Conservation (phyloP, 1,140 invertebrate species). For the Laupala kohalensis region DNA sequence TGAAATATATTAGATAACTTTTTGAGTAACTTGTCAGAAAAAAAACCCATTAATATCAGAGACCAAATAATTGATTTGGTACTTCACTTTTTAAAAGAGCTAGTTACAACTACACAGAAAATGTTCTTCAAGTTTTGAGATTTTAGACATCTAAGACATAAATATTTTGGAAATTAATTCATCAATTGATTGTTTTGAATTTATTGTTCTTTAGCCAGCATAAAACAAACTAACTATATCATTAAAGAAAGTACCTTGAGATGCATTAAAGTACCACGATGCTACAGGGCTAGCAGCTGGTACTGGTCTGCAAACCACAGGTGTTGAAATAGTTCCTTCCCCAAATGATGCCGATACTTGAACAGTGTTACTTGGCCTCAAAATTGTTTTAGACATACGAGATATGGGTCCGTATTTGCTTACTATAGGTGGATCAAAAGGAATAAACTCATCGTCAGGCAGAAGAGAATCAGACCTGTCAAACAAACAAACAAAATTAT, state of each 20-base stretch:
- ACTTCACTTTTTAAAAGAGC: too few species aligned
- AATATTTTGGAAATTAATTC: too few species aligned
- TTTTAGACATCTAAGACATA: too few species aligned
- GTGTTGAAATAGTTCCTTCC: conserved; percentile 28
- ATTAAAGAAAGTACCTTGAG: conserved; percentile 31
- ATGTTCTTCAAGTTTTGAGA: too few species aligned
- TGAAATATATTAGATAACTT: too few species aligned
- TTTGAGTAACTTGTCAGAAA: too few species aligned
- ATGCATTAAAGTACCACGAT: conserved; percentile 34
- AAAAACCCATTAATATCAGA: too few species aligned
- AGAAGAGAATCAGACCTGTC: conserved; percentile 42
- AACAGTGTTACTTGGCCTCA: conserved; percentile 22
- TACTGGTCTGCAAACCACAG: conserved; percentile 31
- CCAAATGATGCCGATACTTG: conserved; percentile 26
- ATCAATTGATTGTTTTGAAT: too few species aligned
- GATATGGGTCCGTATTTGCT: conserved; percentile 73
- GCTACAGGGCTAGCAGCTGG: conserved; percentile 38
- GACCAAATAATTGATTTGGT: too few species aligned
- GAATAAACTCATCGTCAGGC: conserved; percentile 56
- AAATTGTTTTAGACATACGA: conserved; percentile 40
- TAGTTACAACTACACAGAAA: too few species aligned
- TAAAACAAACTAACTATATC: too few species aligned
- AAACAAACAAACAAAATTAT: conserved; percentile 15
- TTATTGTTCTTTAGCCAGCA: too few species aligned
- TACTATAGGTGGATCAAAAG: conserved; percentile 54